These are phyloP conservation scores for Sinocyclocheilus grahami DNA, from an alignment of 2,113 vertebrate species.

Conservation along the genomic window DNA sequence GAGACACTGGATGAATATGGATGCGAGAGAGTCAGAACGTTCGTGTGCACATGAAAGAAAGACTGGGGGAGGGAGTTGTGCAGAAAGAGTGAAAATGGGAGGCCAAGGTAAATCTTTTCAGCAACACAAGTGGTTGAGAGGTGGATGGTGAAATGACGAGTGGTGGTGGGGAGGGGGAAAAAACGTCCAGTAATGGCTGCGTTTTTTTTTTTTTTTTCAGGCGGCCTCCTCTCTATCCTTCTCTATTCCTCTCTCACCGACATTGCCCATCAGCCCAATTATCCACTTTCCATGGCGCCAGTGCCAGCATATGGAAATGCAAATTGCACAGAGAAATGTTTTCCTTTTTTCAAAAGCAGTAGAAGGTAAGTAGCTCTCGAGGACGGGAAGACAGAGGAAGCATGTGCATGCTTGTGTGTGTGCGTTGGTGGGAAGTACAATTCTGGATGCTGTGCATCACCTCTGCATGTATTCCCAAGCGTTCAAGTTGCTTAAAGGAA, in stretches of 20 bases:
- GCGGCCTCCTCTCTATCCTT: slow-evolving; percentile 74
- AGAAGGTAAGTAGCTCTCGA: slow-evolving; percentile 76
- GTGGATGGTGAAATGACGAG: slow-evolving; percentile 74
- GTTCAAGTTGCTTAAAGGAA: not conserved
- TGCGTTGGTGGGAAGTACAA: slow-evolving; percentile 17
- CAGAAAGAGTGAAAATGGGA: slow-evolving; percentile 59
- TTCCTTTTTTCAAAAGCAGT: slow-evolving; percentile 64
- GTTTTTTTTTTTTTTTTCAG: slow-evolving; percentile 61
- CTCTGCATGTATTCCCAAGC: not conserved
- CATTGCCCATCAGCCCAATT: slow-evolving; percentile 80
- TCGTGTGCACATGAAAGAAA: slow-evolving; percentile 55
- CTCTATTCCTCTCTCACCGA: slow-evolving; percentile 74
- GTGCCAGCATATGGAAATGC: slow-evolving; percentile 81
- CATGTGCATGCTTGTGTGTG: no score
- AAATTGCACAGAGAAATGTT: slow-evolving; percentile 73
- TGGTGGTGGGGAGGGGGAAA: slow-evolving; percentile 57
- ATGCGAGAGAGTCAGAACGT: slow-evolving; percentile 69
- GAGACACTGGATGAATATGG: slow-evolving; percentile 73
- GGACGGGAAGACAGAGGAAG: slow-evolving; percentile 42
- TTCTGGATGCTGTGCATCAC: slow-evolving; percentile 4
- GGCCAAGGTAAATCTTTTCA: slow-evolving; percentile 82
- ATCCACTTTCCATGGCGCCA: slow-evolving; percentile 79
- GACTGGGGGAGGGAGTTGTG: slow-evolving; percentile 40
- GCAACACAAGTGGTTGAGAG: slow-evolving; percentile 79
- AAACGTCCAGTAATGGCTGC: slow-evolving; percentile 73